These are phyloP conservation scores for Protobothrops flavoviridis DNA, from an alignment of 2,113 vertebrate species.

Conservation along the genomic window DNA sequence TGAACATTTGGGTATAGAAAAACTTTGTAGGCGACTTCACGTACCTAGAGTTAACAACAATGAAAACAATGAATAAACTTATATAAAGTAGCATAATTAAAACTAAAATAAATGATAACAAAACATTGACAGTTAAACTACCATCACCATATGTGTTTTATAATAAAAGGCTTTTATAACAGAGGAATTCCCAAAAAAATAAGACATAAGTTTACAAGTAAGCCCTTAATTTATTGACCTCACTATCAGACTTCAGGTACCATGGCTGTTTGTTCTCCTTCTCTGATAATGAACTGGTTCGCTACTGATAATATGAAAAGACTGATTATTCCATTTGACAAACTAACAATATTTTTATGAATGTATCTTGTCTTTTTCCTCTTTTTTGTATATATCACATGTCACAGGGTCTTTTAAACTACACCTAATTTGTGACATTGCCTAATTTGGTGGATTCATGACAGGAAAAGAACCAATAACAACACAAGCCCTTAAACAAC, in stretches of 20 bases:
- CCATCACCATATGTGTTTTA: neutral
- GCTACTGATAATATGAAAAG: neutral
- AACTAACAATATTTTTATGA: neutral
- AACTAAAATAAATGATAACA: neutral
- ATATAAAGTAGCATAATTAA: neutral
- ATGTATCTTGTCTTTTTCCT: neutral
- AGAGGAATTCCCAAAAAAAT: neutral
- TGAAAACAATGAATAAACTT: neutral
- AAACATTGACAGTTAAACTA: neutral
- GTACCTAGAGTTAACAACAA: slow-evolving; percentile 71
- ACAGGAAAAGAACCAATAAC: too few relatives aligned
- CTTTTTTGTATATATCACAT: neutral
- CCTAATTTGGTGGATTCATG: too few relatives aligned
- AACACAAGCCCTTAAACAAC: too few relatives aligned
- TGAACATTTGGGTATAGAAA: slow-evolving; percentile 86
- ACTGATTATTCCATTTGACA: neutral
- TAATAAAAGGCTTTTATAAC: neutral
- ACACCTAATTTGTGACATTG: too few relatives aligned
- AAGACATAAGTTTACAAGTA: neutral
- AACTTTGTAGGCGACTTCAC: slow-evolving; percentile 94
- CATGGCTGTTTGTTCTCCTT: neutral
- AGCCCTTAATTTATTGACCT: neutral
- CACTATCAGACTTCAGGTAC: neutral
- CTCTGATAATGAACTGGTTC: neutral
- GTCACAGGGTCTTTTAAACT: too few relatives aligned